Conservation (phyloP, 2,888 invertebrate species). For the Euplagia quadripunctaria region DNA sequence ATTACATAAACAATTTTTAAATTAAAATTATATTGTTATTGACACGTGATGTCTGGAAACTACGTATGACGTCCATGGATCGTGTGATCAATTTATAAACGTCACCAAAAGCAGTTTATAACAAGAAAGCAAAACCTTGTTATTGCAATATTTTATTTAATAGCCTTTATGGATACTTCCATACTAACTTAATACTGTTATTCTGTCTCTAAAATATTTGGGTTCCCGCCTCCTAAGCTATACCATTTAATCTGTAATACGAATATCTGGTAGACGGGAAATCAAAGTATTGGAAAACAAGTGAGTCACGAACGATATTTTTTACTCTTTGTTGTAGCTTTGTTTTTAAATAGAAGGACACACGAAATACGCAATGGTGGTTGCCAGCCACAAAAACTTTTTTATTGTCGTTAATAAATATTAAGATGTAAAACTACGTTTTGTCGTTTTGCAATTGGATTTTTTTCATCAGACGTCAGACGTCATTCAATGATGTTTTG, state of each 20-base stretch:
- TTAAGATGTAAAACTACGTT: not conserved
- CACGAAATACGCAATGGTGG: not conserved
- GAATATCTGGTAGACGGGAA: slow-evolving; percentile 4
- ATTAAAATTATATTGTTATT: too few relatives aligned
- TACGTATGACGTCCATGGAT: too few relatives aligned
- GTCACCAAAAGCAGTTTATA: too few relatives aligned
- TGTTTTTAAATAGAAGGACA: not conserved
- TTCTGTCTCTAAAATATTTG: not conserved
- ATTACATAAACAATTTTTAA: too few relatives aligned
- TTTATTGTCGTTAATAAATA: not conserved
- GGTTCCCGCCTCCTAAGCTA: not conserved
- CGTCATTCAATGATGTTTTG: too few relatives aligned
- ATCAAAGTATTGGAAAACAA: slow-evolving; percentile 13
- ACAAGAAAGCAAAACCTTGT: too few relatives aligned
- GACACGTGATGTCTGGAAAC: too few relatives aligned
- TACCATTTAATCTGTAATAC: slow-evolving; percentile 15
- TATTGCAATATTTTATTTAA: too few relatives aligned
- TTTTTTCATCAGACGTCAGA: too few relatives aligned
- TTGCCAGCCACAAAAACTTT: not conserved
- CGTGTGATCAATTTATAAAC: too few relatives aligned
- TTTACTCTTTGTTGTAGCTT: not conserved
- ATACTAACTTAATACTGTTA: not conserved
- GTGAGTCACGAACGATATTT: slow-evolving; percentile 4
- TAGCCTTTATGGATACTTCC: too few relatives aligned
- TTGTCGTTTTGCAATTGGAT: too few relatives aligned